Base-by-base conservation (phyloP, 2,113 vertebrate species). In the Acanthisitta chloris region DNA sequence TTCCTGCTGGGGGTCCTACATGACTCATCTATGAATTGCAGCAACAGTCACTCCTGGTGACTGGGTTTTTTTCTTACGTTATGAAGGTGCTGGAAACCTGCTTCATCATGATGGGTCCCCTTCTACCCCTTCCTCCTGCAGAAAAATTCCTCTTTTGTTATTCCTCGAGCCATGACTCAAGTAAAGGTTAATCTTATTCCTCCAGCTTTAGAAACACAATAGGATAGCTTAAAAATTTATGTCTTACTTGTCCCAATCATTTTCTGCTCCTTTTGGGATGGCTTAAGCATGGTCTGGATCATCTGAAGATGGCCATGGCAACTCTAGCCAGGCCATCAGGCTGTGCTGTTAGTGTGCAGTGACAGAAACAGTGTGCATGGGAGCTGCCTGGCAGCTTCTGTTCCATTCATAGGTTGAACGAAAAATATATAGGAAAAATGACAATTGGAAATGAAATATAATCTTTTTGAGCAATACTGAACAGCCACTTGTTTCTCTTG, bases 171-270 rank as follows among this genome's bases (percentile, higher is more conserved):
- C 29, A 0, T 46, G n/a, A 54, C 14, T 28, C n/a, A 57, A 10
- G 9, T 38, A 28, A 51, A 12, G 18, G 6, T 79, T 61, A 48
- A 20, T 38, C 14, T n/a, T 1, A 0, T 84, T 43, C 21, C 55
- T 87, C 25, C 36, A 64, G 3, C 13, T 74, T 58, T 12, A 55
- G 29, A 24, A 67, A 26, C 69, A 21, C 38, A 29, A 14, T 12
- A 33, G 10, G 13, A 23, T 29, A 26, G 6, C 46, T 74, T 42
- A 49, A 66, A 66, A 59, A 29, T 2, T 43, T 18, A 0, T 0
- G 0, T 18, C 20, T 38, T 73, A 28, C 28, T 81, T 40, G 12
- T 36, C 38, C 36, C 19, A 12, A 0, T 31, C 10, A 13, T 48
- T 31, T 52, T 20, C 17, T 38, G 19, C 31, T n/a, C 29, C 46